Base-by-base conservation (phyloP, 2,888 invertebrate genomes). In the Scaeva pyrastri region DNA sequence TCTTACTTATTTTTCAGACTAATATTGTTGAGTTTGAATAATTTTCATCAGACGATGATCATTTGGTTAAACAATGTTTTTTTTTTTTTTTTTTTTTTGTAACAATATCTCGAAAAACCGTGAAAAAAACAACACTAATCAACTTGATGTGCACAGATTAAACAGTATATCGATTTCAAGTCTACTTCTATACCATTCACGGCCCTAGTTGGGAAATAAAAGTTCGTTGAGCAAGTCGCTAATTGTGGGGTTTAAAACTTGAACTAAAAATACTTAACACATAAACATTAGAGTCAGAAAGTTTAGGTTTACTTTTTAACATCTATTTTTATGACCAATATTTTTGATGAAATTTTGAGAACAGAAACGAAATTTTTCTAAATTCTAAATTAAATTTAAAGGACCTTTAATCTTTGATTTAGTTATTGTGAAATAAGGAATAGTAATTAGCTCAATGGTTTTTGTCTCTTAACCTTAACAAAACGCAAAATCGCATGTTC, bases 161-260 rank as follows among this genome's bases (percentile, higher is more conserved):
- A 1, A 14, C 12, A 48, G 45, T 62, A 31, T 45, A 64, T 31
- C 11, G 43, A 36, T 62, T 43, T 11, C 41, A 43, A 43, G 10
- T 62, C 14, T 23, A 26, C 50, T n/a, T n/a, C n/a, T 31, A n/a
- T 12, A 43, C 14, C 3, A 31, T 31, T 66, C n/a, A 62, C 10
- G 5, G 31, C 16, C 12, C 23, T 8, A 31, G 48, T 66, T 66
- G 19, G 48, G 31, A 66, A 48, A 66, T 16, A 14, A 48, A 66
- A 48, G 45, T 66, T 31, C 19, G 48, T 66, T 66, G 23, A 45
- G 31, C 12, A 66, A 31, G 48, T 48, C 64, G 64, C 64, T 66
- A 45, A 66, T 66, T 66, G 14, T 31, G 19, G 12, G 45, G 48
- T 48, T 31, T 45, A 8, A 31, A 48, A 48, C 45, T 23, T 56